phyloP scores from a whole-genome alignment of 2,797 vertebrate genomes.

The Enteromius mattozi region DNA sequence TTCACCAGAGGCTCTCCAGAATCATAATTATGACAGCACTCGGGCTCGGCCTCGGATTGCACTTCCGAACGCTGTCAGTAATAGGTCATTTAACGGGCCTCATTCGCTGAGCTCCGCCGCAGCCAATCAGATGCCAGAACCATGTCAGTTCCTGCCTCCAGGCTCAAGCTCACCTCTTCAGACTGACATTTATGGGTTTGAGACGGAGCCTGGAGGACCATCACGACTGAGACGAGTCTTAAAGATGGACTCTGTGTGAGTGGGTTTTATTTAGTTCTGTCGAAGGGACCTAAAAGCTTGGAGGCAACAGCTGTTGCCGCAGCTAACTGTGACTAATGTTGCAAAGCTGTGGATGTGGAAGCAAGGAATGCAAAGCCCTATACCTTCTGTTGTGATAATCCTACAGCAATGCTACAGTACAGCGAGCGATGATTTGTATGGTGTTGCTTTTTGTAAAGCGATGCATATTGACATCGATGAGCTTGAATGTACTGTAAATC shows the following conservation, averaged over 20 bases:
- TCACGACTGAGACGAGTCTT: constrained; percentile 39
- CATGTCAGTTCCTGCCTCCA: constrained; percentile 2
- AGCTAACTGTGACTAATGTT: constrained; percentile 43
- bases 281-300: constrained; percentile 28
- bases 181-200: constrained; percentile 51
- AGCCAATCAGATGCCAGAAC: constrained; percentile 43
- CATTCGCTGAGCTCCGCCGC: not conserved
- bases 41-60: constrained; percentile 23
- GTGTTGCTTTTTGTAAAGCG: not conserved
- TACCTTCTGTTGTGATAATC: constrained; percentile 39
- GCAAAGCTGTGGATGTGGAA: constrained; percentile 38
- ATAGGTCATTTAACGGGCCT: constrained; percentile 45
- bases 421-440: not conserved
- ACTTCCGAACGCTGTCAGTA: constrained; percentile 25
- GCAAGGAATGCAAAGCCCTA: constrained; percentile 35
- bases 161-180: constrained; percentile 47
- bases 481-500: constrained; percentile 9
- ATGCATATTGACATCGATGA: not conserved
- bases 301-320: constrained; percentile 42
- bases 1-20: constrained; percentile 49
- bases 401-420: constrained; percentile 22
- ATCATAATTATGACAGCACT: constrained; percentile 55
- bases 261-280: constrained; percentile 46
- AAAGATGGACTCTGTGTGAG: constrained; percentile 42
- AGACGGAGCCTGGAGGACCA: constrained; percentile 44